Evolutionary conservation across 2,797 vertebrate species (phyloP).

Genomic region (Halcyon chelicuti): DNA sequence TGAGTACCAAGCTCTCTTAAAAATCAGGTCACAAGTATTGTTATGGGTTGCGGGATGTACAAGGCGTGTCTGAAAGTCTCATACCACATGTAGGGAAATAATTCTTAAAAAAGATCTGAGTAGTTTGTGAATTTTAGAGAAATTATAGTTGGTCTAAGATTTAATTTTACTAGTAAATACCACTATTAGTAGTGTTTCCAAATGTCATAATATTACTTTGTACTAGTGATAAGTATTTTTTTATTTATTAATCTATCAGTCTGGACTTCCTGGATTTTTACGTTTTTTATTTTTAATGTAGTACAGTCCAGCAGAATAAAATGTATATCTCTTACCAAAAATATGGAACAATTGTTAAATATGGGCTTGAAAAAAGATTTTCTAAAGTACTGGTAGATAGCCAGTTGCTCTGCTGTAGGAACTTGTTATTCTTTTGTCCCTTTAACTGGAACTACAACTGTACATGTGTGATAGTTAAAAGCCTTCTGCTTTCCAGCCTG

Average conservation of each 20-base stretch:
- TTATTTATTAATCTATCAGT: not conserved
- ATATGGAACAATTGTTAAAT: not conserved
- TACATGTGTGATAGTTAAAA: not conserved
- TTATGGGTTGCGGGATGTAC: not conserved
- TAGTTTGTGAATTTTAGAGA: not conserved
- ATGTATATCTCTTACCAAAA: not conserved
- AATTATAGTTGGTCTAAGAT: not conserved
- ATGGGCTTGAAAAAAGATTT: not conserved
- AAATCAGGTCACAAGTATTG: not conserved
- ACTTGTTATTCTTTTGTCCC: not conserved
- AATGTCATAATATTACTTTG: not conserved
- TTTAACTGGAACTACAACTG: not conserved
- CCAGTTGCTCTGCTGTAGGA: not conserved
- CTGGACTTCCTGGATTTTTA: not conserved
- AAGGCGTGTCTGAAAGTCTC: not conserved
- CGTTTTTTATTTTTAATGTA: not conserved
- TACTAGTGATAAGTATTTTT: not conserved
- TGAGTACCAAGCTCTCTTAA: not conserved
- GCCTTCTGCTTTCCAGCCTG: not conserved
- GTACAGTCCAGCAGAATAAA: not conserved
- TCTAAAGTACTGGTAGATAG: not conserved
- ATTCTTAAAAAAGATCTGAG: not conserved
- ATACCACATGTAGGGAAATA: not conserved
- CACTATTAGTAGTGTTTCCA: not conserved
- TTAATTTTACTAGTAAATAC: not conserved